These are phyloP conservation scores for Elephantulus edwardii DNA, from an alignment of 2,113 vertebrate species.

Conservation along the genomic window DNA sequence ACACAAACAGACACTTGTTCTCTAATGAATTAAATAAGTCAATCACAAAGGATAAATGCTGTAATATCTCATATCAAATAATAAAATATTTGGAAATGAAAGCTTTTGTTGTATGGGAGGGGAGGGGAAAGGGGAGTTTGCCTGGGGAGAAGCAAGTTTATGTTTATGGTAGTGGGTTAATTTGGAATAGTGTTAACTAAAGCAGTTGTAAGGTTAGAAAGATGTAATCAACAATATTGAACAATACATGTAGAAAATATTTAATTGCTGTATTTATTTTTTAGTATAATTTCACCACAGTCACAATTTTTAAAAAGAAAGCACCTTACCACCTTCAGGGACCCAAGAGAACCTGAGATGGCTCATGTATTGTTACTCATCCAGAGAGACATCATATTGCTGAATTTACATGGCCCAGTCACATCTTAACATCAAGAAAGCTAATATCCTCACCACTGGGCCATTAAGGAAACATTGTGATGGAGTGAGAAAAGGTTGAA, in stretches of 20 bases:
- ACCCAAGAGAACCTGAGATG: background rate
- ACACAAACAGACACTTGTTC: background rate
- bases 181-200: background rate
- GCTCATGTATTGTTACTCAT: accelerated
- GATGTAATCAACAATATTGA: background rate
- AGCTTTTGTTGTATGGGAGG: background rate
- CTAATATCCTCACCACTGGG: too few species aligned
- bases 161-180: background rate
- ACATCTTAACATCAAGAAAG: background rate
- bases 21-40: background rate
- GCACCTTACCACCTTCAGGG: background rate
- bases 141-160: background rate
- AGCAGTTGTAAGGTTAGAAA: background rate
- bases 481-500: too few species aligned
- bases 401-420: background rate
- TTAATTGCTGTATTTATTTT: background rate
- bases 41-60: background rate
- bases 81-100: background rate
- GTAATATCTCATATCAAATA: background rate
- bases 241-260: background rate
- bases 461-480: too few species aligned
- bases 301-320: background rate
- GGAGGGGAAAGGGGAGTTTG: background rate
- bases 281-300: background rate
- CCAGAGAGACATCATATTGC: background rate